Evolutionary conservation across 2,888 invertebrate genomes (phyloP).

Genomic region (Clostera curtula): DNA sequence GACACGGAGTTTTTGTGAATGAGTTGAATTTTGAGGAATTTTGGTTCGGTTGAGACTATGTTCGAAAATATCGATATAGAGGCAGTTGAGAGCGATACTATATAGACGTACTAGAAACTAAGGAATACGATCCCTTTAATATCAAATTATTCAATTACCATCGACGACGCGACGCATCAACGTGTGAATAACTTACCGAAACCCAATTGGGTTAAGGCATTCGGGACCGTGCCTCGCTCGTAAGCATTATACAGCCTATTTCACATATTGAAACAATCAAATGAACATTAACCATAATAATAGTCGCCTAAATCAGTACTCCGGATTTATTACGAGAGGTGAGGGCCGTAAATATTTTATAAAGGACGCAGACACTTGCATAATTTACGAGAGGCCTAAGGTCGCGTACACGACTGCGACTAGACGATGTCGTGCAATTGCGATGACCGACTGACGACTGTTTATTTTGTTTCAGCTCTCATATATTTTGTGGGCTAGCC

Average conservation of each 20-base stretch:
- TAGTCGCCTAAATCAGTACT: slow-evolving; percentile 26
- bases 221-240: background rate
- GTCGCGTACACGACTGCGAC: slow-evolving; percentile 25
- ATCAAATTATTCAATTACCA: too few relatives aligned
- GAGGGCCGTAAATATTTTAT: slow-evolving; percentile 48
- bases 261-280: slow-evolving; percentile 21
- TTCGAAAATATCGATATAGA: too few relatives aligned
- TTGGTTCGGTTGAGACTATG: too few relatives aligned
- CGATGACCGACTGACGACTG: slow-evolving; percentile 8
- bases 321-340: slow-evolving; percentile 38
- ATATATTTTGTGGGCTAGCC: slow-evolving; percentile 1
- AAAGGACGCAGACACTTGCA: slow-evolving; percentile 25
- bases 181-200: too few relatives aligned
- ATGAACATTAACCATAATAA: slow-evolving; percentile 25
- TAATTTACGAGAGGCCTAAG: slow-evolving; percentile 27
- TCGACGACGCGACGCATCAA: too few relatives aligned
- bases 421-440: slow-evolving; percentile 10
- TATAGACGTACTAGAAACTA: too few relatives aligned
- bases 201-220: background rate
- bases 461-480: slow-evolving; percentile 10
- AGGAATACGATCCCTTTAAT: too few relatives aligned
- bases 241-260: slow-evolving; percentile 15
- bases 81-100: too few relatives aligned
- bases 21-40: too few relatives aligned
- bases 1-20: too few relatives aligned